Evolutionary conservation across 1,140 invertebrate genomes (phyloP), one percentile per base, ranked within the genome.

Genomic region (Ceratosolen solmsi): DNA sequence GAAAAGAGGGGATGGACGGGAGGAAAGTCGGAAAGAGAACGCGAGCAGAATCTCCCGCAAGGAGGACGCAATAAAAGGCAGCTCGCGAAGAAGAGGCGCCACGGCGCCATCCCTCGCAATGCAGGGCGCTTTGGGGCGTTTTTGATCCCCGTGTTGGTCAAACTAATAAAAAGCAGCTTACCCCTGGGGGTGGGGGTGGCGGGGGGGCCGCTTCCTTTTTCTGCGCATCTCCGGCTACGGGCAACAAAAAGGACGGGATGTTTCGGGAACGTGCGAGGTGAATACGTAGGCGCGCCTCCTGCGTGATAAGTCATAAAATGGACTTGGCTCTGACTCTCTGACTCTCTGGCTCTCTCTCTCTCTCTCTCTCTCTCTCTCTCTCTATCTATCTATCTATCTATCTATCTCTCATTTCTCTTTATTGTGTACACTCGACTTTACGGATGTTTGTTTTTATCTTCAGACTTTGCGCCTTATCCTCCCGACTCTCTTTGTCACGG

Each of bases 91-190:
- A 13, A 63, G 17, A 60, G 0, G 25, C 56, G 56, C 25, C 56
- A 25, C 56, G 60, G 4, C 25, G 25, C 7, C 27, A 8, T 77
- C 38, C 38, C 22, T 27, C 27, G 75, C 58, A 65, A 75, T 41
- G 36, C 25, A 63, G 7, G 11, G 51, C 15, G 54, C 51, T 75
- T 54, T 36, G 33, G 20, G 17, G 54, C 41, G 41, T 49, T 46
- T 71, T 46, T 71, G 46, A 51, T 54, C 71, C 8, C 15, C 46
- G 30, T 78, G 75, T 78, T 78, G 75, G 75, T 78, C 75, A 78
- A 78, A 78, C 75, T 79, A 79, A 78, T 78, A 78, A 78, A 78
- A 68, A 63, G 8, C 60, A 54, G 74, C 63, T 68, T 68, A 51
- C 38, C 27, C 76, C 38, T 30, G 38, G 38, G n/a, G n/a, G n/a